Evolutionary conservation across 2,797 vertebrate species (phyloP), one percentile per base, ranked within the genome.

Genomic region (Botia almorhae): DNA sequence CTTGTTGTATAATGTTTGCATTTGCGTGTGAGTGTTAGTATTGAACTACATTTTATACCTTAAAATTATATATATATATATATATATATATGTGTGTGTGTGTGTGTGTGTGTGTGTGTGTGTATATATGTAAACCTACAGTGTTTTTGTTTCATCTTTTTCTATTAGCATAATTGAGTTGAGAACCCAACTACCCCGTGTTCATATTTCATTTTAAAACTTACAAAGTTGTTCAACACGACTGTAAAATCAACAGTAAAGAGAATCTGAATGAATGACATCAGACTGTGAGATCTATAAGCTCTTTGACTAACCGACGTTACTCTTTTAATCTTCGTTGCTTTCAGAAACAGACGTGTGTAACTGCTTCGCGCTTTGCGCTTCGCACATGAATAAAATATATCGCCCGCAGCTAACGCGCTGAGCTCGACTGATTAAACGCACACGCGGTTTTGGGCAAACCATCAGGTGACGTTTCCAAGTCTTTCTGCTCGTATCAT

Each of bases 311-410:
- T 19, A 60, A 50, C 26, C 36, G 7, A 7, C 17, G 23, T 63
- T 46, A 46, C 19, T 56, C 64, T 64, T 29, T 23, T 61, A 65
- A 72, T 53, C 68, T 53, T 33, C 50, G 63, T 71, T 29, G 39
- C 26, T 56, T 21, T 72, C 70, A 56, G 17, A 70, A 71, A n/a
- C 33, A 61, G 72, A 67, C 51, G 71, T 43, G 3, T 65, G 71
- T 76, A 80, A 64, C 36, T 39, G 69, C 69, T 29, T 81, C 82
- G 71, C 72, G 78, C 46, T 81, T 85, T 81, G 51, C 21, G 8
- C 48, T 65, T 79, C 69, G 11, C 46, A 16, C 69, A 79, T 83
- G 55, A 83, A 85, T 85, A 81, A 85, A 83, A 83, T 78, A 85
- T 74, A 72, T 61, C 14, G 33, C 78, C 75, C 36, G 50, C 71